Evolutionary conservation across 2,797 vertebrate species (phyloP).

Genomic region (Coregonus suidteri): DNA sequence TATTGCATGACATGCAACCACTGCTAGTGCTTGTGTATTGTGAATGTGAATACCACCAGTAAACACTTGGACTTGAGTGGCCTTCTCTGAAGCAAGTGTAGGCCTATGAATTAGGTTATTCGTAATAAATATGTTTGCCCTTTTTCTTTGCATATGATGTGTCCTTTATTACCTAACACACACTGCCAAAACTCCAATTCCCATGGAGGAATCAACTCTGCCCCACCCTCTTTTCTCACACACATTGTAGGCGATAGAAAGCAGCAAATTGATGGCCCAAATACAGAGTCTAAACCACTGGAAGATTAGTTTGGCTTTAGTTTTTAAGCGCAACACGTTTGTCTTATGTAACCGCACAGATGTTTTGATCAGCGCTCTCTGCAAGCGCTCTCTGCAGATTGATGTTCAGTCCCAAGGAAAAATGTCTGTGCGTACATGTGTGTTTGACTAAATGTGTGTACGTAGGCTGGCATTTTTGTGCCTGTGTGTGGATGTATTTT

Average conservation of each 20-base stretch:
- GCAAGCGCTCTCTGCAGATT: slow-evolving; percentile 35
- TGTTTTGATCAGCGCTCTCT: slow-evolving; percentile 49
- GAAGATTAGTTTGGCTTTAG: slow-evolving; percentile 51
- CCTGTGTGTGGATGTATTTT: slow-evolving; percentile 3
- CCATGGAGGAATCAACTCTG: not conserved
- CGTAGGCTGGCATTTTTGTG: no score
- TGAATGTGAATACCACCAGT: not conserved
- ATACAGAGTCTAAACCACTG: slow-evolving; percentile 41
- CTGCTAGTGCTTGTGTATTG: not conserved
- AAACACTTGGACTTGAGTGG: not conserved
- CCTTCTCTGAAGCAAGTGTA: not conserved
- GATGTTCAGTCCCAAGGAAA: slow-evolving; percentile 33
- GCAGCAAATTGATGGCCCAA: slow-evolving; percentile 17
- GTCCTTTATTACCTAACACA: slow-evolving; percentile 34
- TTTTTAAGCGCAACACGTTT: slow-evolving; percentile 36
- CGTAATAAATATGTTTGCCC: not conserved
- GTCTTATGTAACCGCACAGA: slow-evolving; percentile 52
- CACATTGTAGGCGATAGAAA: slow-evolving; percentile 16
- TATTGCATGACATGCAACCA: not conserved
- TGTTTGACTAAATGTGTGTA: not conserved
- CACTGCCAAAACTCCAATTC: slow-evolving; percentile 26
- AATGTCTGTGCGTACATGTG: not conserved
- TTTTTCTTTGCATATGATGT: slow-evolving; percentile 14
- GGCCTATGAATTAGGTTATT: not conserved
- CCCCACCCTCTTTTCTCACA: not conserved